Evolutionary conservation across 2,113 vertebrate species (phyloP), one percentile per base, ranked within the genome.

Genomic region (Emydocephalus ijimae): DNA sequence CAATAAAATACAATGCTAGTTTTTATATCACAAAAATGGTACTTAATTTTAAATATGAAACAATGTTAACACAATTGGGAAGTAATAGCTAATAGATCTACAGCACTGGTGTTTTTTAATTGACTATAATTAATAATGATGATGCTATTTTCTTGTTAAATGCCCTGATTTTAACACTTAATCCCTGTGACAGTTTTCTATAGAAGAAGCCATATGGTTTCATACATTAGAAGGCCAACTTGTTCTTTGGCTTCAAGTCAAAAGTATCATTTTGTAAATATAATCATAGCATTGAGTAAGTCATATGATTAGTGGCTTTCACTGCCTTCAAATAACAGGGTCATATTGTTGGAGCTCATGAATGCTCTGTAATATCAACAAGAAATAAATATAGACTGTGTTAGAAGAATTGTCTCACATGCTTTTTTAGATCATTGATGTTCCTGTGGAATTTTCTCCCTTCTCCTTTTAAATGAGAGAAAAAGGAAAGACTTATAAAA

Each of bases 331-430:
- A n/a, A 45, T 87, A 56, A 50, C 0, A 89, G 94, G 59, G 92
- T 93, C 95, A 96, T 59, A 34, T 85, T 92, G 0, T 74, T 91
- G 93, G 94, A 54, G 94, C 93, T 94, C 88, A 59, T 59, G 74
- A 4, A 0, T 59, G 93, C 91, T 85, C 34, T 91, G 0, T 43
- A 90, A 1, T 0, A 0, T 61, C 1, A 94, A 43, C 0, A 81
- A 90, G 94, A 52, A 54, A 7, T 0, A 56, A 91, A 57, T 92
- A 89, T 94, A 92, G 92, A 88, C 52, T 55, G 1, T 0, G 39
- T 24, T 0, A 0, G 4, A 18, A n/a, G 94, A 90, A 93, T 89
- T 91, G 89, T 54, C 0, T 89, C 87, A 92, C 39, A 0, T 0
- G 15, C 1, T 0, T 81, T 5, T 89, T 69, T 87, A 90, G 93